Evolutionary conservation across 2,888 invertebrate species (phyloP), one percentile per base, ranked within the genome.

Genomic region (Clepsis dumicolana): DNA sequence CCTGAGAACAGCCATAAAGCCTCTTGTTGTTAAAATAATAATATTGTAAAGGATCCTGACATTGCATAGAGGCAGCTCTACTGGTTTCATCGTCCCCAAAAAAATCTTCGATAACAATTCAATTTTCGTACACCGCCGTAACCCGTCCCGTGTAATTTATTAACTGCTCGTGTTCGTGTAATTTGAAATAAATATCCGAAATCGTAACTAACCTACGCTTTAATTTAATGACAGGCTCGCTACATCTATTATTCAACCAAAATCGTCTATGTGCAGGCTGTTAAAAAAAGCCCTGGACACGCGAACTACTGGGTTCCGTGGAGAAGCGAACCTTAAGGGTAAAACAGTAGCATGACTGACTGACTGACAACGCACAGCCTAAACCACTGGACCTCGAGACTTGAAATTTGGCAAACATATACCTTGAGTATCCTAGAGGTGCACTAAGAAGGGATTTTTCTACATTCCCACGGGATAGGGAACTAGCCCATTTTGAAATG

Each of bases 231-330:
- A 65, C 57, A 29, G 27, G 59, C 32, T 48, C 14, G 4, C 10
- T 1, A 5, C 21, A 38, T 59, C 10, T 41, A 59, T 65, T 59
- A 65, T 65, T 65, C 65, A 65, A n/a, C 3, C 5, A 8, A 14
- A 21, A 52, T 4, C 24, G 35, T n/a, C 29, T 29, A 12, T 21
- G 32, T 38, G 21, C 48, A 27, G 29, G 16, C 14, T 7, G 35
- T 38, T 50, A 59, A 64, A 52, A 38, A 59, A 29, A n/a, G n/a
- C n/a, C n/a, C 4, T 27, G 29, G 29, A n/a, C 59, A 65, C 65
- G 65, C 65, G 29, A 59, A 59, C 24, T 14, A 10, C 32, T 18
- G 10, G 24, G 41, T 48, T 50, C 21, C 48, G 32, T 25, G 7
- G 25, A 24, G 7, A 18, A 1, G 21, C 10, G 16, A 44, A 44